A percentile compares a stretch with the other conserved stretches of the same genome.
These are phyloP conservation scores for Enhydra lutris DNA, from an alignment of 2,113 vertebrate genomes.

Conservation along the genomic window DNA sequence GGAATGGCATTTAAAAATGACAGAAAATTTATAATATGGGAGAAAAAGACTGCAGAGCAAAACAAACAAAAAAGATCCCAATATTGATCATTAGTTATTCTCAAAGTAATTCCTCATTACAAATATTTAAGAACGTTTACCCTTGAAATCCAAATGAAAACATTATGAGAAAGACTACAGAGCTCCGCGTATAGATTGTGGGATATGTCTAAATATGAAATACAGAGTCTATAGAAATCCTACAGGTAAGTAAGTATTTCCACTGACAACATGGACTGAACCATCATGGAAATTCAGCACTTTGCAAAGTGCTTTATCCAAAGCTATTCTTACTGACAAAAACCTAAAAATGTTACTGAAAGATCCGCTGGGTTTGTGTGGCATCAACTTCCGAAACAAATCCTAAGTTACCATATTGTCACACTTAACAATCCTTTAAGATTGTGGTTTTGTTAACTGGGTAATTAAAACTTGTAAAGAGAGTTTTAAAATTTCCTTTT, in stretches of 20 bases:
- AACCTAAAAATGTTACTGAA: background rate
- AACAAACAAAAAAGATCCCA: background rate
- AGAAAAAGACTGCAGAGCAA: background rate
- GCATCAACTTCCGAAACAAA: background rate
- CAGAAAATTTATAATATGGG: background rate
- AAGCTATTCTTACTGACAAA: background rate
- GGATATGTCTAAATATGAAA: background rate
- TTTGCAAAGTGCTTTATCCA: background rate
- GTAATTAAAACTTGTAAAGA: background rate
- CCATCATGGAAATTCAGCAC: background rate
- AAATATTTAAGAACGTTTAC: background rate
- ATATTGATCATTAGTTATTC: background rate
- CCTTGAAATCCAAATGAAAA: background rate
- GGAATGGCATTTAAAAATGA: background rate
- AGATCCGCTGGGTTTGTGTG: background rate
- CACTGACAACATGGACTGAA: conserved; percentile 14
- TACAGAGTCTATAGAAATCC: background rate
- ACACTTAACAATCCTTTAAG: background rate
- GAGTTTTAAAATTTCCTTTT: background rate
- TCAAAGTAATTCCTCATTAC: background rate
- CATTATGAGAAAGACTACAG: background rate
- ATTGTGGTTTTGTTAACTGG: background rate
- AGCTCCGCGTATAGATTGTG: background rate
- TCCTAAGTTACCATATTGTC: background rate
- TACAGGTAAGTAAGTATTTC: background rate